Conservation (phyloP, 2,797 vertebrate species). For the Mionectes olivaceus region DNA sequence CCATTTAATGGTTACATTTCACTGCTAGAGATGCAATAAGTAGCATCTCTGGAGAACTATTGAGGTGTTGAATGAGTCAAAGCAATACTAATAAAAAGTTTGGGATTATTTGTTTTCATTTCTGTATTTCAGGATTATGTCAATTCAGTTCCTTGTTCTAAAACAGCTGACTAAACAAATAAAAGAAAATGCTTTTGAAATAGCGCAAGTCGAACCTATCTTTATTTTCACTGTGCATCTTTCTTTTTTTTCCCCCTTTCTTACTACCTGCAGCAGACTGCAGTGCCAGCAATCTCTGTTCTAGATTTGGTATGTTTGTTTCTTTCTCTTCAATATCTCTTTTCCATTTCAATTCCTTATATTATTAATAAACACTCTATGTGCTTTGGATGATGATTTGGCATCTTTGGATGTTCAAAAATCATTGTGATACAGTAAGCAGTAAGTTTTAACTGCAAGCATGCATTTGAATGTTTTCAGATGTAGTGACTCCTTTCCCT, state of each 20-base stretch:
- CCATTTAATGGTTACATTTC: neutral
- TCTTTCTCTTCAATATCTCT: constrained; percentile 79
- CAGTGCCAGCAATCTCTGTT: constrained; percentile 99
- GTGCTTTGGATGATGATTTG: constrained; percentile 50
- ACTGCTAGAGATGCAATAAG: neutral
- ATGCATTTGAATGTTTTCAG: constrained; percentile 67
- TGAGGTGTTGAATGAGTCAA: neutral
- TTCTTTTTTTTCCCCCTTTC: constrained; percentile 78
- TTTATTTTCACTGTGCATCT: constrained; percentile 78
- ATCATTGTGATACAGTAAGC: neutral
- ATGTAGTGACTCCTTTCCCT: constrained; percentile 10
- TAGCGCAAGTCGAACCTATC: constrained; percentile 65
- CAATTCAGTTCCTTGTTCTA: constrained; percentile 16
- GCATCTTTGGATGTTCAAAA: constrained; percentile 26
- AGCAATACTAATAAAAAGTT: neutral
- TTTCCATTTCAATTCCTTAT: constrained; percentile 73
- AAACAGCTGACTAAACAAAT: constrained; percentile 43
- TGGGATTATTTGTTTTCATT: neutral
- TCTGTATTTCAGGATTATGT: neutral
- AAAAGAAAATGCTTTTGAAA: constrained; percentile 60
- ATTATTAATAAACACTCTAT: constrained; percentile 16
- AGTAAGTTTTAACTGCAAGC: constrained; percentile 51
- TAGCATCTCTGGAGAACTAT: neutral
- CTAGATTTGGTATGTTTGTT: constrained; percentile 99
- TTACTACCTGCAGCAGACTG: constrained; percentile 95